Evolutionary conservation across 2,113 vertebrate species (phyloP).

Genomic region (Dasyurus viverrinus): DNA sequence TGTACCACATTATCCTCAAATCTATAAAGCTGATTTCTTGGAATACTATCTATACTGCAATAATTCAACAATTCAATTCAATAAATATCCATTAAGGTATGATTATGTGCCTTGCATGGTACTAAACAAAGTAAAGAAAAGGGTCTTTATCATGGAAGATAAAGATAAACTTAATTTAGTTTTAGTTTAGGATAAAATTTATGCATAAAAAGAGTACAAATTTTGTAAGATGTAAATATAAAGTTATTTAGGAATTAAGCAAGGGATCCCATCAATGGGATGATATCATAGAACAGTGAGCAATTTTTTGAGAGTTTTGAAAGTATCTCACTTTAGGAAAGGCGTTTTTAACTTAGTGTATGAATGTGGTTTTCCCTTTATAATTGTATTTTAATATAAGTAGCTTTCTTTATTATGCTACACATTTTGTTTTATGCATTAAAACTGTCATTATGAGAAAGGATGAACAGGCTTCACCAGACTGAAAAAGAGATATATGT

Average conservation of each 20-base stretch:
- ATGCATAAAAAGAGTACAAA: neutral
- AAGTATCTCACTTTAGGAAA: neutral
- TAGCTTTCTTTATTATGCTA: neutral
- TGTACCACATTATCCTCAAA: neutral
- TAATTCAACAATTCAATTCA: neutral
- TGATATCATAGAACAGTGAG: neutral
- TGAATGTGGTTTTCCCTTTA: neutral
- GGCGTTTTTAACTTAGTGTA: neutral
- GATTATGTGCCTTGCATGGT: neutral
- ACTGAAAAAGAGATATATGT: neutral
- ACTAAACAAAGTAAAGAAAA: neutral
- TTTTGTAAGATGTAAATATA: neutral
- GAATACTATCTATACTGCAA: neutral
- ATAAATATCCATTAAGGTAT: neutral
- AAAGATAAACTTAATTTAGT: neutral
- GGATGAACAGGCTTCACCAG: neutral
- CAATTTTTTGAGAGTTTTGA: neutral
- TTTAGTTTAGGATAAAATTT: neutral
- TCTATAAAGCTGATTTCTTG: neutral
- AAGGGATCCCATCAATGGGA: neutral
- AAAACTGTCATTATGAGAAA: neutral
- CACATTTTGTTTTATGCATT: neutral
- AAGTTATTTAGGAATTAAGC: neutral
- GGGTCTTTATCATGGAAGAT: neutral
- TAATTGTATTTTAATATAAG: neutral